Evolutionary conservation across 2,888 invertebrate genomes (phyloP).

Genomic region (Andrena bicolor): DNA sequence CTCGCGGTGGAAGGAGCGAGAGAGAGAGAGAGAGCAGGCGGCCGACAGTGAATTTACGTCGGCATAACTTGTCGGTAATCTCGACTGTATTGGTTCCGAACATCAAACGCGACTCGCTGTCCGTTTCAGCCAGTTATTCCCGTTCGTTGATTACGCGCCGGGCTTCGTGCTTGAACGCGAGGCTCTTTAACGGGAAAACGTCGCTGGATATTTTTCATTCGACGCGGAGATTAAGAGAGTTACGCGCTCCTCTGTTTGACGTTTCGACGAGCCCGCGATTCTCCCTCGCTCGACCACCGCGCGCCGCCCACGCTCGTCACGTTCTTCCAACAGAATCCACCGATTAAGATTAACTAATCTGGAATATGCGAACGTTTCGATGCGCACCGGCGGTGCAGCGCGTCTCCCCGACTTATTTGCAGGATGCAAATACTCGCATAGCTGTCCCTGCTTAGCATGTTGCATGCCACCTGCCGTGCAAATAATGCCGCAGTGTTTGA

Average conservation of each 20-base stretch:
- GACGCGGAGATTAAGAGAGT: not conserved
- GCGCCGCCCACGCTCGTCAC: too few species aligned
- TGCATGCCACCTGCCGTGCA: too few species aligned
- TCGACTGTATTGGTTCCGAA: not conserved
- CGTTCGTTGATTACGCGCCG: not conserved
- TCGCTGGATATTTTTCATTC: not conserved
- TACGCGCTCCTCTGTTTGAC: not conserved
- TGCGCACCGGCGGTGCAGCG: too few species aligned
- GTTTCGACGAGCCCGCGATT: not conserved
- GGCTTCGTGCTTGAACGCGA: not conserved
- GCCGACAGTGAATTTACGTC: not conserved
- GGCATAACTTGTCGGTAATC: slow-evolving; percentile 3
- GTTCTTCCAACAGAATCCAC: too few species aligned
- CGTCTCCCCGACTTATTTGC: too few species aligned
- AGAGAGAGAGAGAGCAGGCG: not conserved
- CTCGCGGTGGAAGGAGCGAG: not conserved
- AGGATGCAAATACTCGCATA: too few species aligned
- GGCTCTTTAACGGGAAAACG: not conserved
- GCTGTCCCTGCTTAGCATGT: too few species aligned
- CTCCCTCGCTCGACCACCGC: too few species aligned
- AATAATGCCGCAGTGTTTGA: too few species aligned
- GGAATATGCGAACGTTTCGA: too few species aligned
- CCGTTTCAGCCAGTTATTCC: not conserved
- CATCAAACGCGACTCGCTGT: slow-evolving; percentile 30
- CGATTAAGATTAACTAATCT: too few species aligned